Evolutionary conservation across 1,140 invertebrate species (phyloP).

Genomic region (Caenorhabditis tropicalis): DNA sequence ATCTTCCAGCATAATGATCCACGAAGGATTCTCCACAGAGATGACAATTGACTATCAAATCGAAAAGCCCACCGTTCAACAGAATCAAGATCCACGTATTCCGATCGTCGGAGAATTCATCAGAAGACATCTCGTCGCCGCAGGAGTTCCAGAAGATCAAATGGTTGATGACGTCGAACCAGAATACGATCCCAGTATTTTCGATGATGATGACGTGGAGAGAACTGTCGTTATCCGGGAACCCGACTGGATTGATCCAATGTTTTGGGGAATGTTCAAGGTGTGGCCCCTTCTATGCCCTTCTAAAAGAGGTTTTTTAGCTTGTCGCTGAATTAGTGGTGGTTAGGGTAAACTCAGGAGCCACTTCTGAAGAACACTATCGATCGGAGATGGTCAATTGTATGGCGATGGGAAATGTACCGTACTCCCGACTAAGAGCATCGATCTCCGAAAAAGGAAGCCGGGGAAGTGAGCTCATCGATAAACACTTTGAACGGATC

Average conservation of each 20-base stretch:
- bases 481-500: constrained; percentile 12
- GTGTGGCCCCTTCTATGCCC: too few species aligned
- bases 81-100: neutral
- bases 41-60: neutral
- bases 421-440: constrained; percentile 8
- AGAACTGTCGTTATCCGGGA: neutral
- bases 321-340: constrained; percentile 48
- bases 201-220: neutral
- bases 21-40: neutral
- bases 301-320: neutral
- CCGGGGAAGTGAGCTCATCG: neutral
- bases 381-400: constrained; percentile 43
- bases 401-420: constrained; percentile 33
- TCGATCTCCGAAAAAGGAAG: constrained; percentile 50
- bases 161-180: neutral
- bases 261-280: constrained; percentile 35
- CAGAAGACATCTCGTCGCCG: neutral
- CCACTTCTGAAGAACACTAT: constrained; percentile 14
- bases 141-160: neutral
- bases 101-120: constrained; percentile 20
- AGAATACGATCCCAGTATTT: constrained; percentile 10
- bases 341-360: constrained; percentile 20
- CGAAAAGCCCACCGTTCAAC: neutral
- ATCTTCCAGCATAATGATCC: neutral
- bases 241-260: constrained; percentile 44